Evolutionary conservation across 2,888 invertebrate species (phyloP).

Genomic region (Helleia helle): DNA sequence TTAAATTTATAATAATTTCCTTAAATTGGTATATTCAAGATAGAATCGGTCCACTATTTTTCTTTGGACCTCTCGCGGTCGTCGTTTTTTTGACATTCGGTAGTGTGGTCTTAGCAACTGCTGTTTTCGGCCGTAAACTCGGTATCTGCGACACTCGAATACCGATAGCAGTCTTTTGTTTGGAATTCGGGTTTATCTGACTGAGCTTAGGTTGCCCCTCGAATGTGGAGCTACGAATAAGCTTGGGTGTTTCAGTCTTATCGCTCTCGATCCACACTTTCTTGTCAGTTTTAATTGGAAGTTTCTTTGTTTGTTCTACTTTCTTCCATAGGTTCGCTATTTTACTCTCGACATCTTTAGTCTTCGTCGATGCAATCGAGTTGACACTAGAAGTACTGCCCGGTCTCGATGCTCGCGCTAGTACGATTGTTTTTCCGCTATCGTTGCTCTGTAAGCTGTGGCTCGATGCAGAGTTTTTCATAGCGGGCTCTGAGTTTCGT

Average conservation of each 20-base stretch:
- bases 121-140: constrained; percentile 45
- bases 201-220: constrained; percentile 67
- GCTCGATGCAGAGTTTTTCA: constrained; percentile 69
- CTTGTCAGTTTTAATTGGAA: constrained; percentile 72
- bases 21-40: neutral
- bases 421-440: constrained; percentile 56
- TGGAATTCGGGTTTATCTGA: constrained; percentile 45
- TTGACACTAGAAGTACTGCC: constrained; percentile 75
- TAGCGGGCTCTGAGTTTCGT: constrained; percentile 34
- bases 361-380: constrained; percentile 70
- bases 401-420: constrained; percentile 47
- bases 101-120: constrained; percentile 28
- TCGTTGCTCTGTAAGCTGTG: constrained; percentile 73
- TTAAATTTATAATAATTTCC: constrained; percentile 4
- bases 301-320: constrained; percentile 79
- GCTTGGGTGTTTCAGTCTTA: constrained; percentile 48
- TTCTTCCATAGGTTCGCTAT: constrained; percentile 87
- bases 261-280: constrained; percentile 74
- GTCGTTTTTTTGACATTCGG: constrained; percentile 36
- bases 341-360: constrained; percentile 82
- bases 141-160: constrained; percentile 62
- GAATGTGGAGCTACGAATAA: constrained; percentile 78
- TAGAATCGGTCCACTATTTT: constrained; percentile 32
- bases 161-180: constrained; percentile 63
- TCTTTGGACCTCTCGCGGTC: constrained; percentile 37